Base-by-base conservation (phyloP, 2,888 invertebrate genomes). In the Stegana nigrithorax region DNA sequence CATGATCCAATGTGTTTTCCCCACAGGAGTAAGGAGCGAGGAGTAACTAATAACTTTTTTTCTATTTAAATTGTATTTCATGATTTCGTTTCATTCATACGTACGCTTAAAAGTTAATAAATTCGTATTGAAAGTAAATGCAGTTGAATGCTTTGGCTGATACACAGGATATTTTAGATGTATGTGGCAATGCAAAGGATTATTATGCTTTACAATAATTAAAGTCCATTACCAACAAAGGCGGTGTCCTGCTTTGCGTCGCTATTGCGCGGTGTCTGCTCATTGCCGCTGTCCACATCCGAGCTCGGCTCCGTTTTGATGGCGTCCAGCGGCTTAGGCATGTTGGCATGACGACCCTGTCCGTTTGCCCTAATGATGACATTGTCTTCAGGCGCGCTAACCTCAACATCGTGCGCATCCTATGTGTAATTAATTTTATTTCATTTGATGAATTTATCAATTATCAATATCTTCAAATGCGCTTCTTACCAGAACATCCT, bases 191-290 rank as follows among this genome's bases (percentile, higher is more conserved):
- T n/a, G n/a, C n/a, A n/a, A n/a, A n/a, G n/a, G n/a, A 10, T 36
- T 5, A 36, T 36, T 5, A 36, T 36, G 36, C 4, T n/a, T 14
- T n/a, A 44, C 17, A 14, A 44, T 14, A 44, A 44, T 73, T 66
- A 80, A 78, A 80, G 70, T 76, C 81, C 78, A 78, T 82, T 82
- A 82, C 81, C 82, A 76, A 74, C 65, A 66, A 62, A 66, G 21
- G 50, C 8, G n/a, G 39, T 27, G 6, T 27, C 71, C 63, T 73
- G 69, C 29, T 50, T 23, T 27, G 27, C 36, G 32, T 56, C 27
- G 21, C 45, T 21, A 21, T 58, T 58, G 19, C 26, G 53, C 19
- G 2, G 29, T 8, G 32, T 51, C 42, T 63, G 39, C 27, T 68
- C 66, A 19, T 39, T 67, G 5, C 62, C 66, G 23, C 58, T 67